Evolutionary conservation across 2,888 invertebrate species (phyloP).

Genomic region (Agriopis aurantiaria): DNA sequence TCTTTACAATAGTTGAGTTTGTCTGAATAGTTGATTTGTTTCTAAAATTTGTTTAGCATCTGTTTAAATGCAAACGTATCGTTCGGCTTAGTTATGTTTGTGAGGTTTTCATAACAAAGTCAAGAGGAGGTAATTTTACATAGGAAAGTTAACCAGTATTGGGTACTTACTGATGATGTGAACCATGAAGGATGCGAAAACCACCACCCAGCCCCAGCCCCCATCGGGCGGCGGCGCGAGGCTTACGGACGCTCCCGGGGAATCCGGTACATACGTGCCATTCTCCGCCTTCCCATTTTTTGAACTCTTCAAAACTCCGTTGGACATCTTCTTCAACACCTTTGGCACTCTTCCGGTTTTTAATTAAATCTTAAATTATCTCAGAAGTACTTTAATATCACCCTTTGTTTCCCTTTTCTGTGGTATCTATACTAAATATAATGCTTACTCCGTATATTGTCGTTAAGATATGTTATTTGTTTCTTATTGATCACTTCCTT

Average conservation of each 20-base stretch:
- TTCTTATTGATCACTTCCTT: slow-evolving; percentile 46
- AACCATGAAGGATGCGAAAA: slow-evolving; percentile 98
- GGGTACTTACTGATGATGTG: slow-evolving; percentile 95
- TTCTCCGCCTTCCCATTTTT: slow-evolving; percentile 74
- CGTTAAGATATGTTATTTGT: slow-evolving; percentile 62
- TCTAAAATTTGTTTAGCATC: too few species aligned
- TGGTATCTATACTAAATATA: slow-evolving; percentile 30
- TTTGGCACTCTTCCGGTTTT: slow-evolving; percentile 50
- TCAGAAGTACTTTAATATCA: slow-evolving; percentile 49
- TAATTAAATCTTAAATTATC: slow-evolving; percentile 37
- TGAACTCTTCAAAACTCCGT: slow-evolving; percentile 59
- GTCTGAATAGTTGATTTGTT: too few species aligned
- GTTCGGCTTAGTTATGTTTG: too few species aligned
- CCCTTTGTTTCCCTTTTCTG: slow-evolving; percentile 30
- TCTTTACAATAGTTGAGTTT: too few species aligned
- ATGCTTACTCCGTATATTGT: slow-evolving; percentile 58
- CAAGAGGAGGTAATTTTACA: not conserved
- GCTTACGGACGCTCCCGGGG: slow-evolving; percentile 66
- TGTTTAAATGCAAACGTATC: too few species aligned
- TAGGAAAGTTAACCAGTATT: not conserved
- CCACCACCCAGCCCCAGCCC: slow-evolving; percentile 98
- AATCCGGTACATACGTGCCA: slow-evolving; percentile 61
- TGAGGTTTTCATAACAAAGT: not conserved
- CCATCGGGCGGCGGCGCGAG: slow-evolving; percentile 94
- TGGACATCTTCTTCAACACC: slow-evolving; percentile 71